Evolutionary conservation across 2,113 vertebrate species (phyloP), one percentile per base, ranked within the genome.

Genomic region (Melospiza georgiana): DNA sequence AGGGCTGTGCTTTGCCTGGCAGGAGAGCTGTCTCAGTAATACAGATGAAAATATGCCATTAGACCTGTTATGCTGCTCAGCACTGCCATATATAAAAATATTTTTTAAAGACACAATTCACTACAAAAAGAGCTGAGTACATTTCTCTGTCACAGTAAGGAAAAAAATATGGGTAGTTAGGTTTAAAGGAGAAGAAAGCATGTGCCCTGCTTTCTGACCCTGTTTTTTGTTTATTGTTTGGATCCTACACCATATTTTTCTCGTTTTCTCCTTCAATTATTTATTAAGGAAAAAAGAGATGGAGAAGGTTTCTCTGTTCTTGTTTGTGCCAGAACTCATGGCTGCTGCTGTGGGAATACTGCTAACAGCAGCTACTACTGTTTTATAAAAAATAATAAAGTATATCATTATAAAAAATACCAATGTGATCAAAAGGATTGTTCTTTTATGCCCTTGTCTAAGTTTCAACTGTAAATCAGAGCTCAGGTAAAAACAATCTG

Each of bases 311-410:
- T 89, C 89, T 94, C 87, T 87, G 59, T 72, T 83, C 79, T 93
- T 95, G 75, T 93, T 95, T 97, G 81, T 80, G 82, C 81, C 79
- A 54, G 71, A 3, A 3, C 48, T 97, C 78, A 61, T 74, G 71
- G 91, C 75, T 91, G 78, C 72, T 94, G 84, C 87, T 80, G 37
- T 58, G 92, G 82, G 92, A 96, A 82, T 84, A 85, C 63, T 51
- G 87, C 59, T 93, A 95, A 93, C 21, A 55, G 69, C 79, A 89
- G 51, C 91, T 80, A 78, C 80, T 73, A 55, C 78, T 92, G 69
- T 87, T 97, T 96, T 96, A 96, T 92, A 89, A 93, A 95, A 94
- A 96, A 92, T 94, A 94, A 95, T 96, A 92, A 96, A 97, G 91
- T 82, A 71, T 95, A 89, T 91, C 1, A 17, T 96, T 95, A 96